Evolutionary conservation across 2,797 vertebrate genomes (phyloP), one percentile per base, ranked within the genome.

Genomic region (Lophotriccus pileatus): DNA sequence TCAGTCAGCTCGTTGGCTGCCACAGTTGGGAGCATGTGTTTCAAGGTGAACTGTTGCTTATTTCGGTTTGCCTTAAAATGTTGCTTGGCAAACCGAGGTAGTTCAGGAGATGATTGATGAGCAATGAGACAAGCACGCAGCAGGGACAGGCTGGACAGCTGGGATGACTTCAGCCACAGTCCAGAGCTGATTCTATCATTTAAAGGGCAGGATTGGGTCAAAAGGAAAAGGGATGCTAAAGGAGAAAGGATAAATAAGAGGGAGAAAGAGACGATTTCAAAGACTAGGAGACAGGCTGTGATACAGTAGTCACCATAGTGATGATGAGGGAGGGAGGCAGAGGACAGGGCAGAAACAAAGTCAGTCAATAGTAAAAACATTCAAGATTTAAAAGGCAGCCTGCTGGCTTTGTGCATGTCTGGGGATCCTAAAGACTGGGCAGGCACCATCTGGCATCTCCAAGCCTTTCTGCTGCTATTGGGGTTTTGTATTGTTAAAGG

Each of bases 41-140:
- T 94, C 94, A 96, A 96, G 96, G 96, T 96, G 95, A 96, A 92
- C 70, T 78, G 81, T 88, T 91, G 93, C 85, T 95, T 90, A 63
- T 88, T 95, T 90, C 90, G 44, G 90, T 94, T 95, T 89, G 80
- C 52, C 85, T 95, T 94, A 94, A 96, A 94, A 90, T 69, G 80
- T 79, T 93, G 91, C 88, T 84, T 82, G 80, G 83, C 90, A 94
- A 93, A 95, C 50, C 0, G 30, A 94, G 59, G 94, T 92, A 86
- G 47, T 82, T 84, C 80, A 91, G 80, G 90, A 89, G 83, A 82
- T 93, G 95, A 96, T 79, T 93, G 95, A 96, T 96, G 96, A 94
- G 86, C 92, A 90, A 90, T 67, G 92, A 96, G 90, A 87, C 62
- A 94, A 94, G 67, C 91, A 88, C 0, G 9, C 73, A 76, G 85